phyloP scores from a whole-genome alignment of 2,113 vertebrate species.

The Calyptomena viridis region DNA sequence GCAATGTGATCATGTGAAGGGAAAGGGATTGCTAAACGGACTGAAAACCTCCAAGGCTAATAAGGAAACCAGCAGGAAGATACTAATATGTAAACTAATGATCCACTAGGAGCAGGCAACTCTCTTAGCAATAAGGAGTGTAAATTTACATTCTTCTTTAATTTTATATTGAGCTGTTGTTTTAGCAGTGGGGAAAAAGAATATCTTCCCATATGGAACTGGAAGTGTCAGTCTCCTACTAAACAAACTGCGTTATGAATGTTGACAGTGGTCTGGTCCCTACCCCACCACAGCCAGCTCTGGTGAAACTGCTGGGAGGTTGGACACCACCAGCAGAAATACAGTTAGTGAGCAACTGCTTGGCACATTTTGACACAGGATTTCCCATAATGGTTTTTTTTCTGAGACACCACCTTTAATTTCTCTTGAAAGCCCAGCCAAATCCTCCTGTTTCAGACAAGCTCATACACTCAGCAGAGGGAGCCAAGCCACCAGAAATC shows the following conservation, averaged over 20 bases:
- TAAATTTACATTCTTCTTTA: background rate
- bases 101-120: background rate
- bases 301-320: background rate
- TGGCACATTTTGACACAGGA: background rate
- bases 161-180: background rate
- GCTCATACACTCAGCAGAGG: background rate
- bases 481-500: constrained; percentile 16
- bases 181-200: background rate
- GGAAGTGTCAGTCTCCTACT: background rate
- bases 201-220: background rate
- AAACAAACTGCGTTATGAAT: background rate
- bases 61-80: background rate
- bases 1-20: background rate
- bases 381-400: background rate
- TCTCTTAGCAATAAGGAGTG: background rate
- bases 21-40: background rate
- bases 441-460: background rate
- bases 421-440: background rate
- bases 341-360: rapidly evolving
- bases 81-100: background rate
- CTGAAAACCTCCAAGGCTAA: background rate
- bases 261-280: background rate
- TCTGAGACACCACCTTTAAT: rapidly evolving
- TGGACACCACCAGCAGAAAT: background rate
- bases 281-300: rapidly evolving